Conservation (phyloP, 2,113 vertebrate species). For the Chaenogobius annularis region DNA sequence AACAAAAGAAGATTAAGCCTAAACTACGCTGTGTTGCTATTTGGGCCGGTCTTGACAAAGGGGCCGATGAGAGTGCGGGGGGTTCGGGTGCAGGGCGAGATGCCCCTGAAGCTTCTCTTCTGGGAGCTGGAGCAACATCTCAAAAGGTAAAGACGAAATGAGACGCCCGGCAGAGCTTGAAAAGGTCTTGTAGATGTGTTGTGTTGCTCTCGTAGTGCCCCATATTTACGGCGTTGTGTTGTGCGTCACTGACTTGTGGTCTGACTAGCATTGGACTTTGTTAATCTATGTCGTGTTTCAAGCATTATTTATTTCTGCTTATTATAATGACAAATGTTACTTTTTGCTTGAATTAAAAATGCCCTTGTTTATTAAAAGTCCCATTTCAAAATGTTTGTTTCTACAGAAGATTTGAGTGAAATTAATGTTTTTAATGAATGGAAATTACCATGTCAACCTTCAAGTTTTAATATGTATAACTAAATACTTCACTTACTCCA, state of each 20-base stretch:
- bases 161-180: constrained; percentile 40
- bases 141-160: constrained; percentile 82
- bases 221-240: constrained; percentile 10
- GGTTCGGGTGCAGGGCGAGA: constrained; percentile 66
- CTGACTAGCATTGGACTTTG: neutral
- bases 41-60: constrained; percentile 54
- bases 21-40: constrained; percentile 2
- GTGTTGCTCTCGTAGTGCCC: constrained; percentile 25
- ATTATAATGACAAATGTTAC: too few relatives aligned
- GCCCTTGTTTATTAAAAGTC: too few relatives aligned
- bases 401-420: too few relatives aligned
- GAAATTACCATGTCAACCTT: too few relatives aligned
- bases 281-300: too few relatives aligned
- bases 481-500: neutral
- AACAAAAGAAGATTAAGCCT: constrained; percentile 36
- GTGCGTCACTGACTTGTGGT: neutral
- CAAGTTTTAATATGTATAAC: neutral
- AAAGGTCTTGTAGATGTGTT: constrained; percentile 45
- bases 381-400: too few relatives aligned
- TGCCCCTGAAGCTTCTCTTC: constrained; percentile 85
- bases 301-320: too few relatives aligned
- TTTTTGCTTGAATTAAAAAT: too few relatives aligned
- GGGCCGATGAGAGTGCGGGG: constrained; percentile 77
- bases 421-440: too few relatives aligned
- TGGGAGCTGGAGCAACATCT: constrained; percentile 87